phyloP scores from a whole-genome alignment of 1,140 invertebrate species.

The Diploscapter pachys region DNA sequence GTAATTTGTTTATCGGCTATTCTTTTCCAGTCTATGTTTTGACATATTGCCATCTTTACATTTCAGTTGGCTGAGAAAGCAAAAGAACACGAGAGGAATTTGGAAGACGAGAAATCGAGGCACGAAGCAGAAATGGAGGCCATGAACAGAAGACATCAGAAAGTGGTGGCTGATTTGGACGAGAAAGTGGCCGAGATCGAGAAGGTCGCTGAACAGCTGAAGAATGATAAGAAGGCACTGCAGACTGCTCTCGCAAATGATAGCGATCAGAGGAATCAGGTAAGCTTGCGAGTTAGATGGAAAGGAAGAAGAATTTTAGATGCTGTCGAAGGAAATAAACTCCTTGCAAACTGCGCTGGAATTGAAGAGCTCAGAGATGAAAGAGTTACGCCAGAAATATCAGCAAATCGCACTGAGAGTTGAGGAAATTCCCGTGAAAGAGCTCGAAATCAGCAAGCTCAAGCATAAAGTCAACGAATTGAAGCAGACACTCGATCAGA shows the following conservation, averaged over 20 bases:
- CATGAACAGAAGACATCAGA: slow-evolving; percentile 27
- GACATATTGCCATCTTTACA: not conserved
- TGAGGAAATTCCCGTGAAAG: slow-evolving; percentile 39
- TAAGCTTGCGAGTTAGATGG: not conserved
- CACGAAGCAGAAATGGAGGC: slow-evolving; percentile 22
- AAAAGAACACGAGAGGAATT: slow-evolving; percentile 20
- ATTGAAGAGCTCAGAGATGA: slow-evolving; percentile 38
- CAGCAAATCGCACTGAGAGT: slow-evolving; percentile 32
- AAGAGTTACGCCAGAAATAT: slow-evolving; percentile 40
- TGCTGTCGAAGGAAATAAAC: slow-evolving; percentile 33
- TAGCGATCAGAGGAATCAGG: slow-evolving; percentile 32
- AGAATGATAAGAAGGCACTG: slow-evolving; percentile 31
- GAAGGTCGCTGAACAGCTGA: slow-evolving; percentile 29
- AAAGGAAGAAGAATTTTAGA: slow-evolving; percentile 21
- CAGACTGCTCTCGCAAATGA: slow-evolving; percentile 35
- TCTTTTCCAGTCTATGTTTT: not conserved
- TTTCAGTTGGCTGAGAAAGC: slow-evolving; percentile 20
- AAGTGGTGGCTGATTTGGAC: slow-evolving; percentile 22
- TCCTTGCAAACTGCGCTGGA: slow-evolving; percentile 40
- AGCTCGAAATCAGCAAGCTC: slow-evolving; percentile 40
- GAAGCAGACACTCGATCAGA: slow-evolving; percentile 29
- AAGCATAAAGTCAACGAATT: slow-evolving; percentile 23
- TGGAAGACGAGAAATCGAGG: slow-evolving; percentile 20
- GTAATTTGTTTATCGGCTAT: no score
- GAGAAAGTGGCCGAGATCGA: slow-evolving; percentile 38